Percentiles rank a stretch among this genome's conserved stretches.
Evolutionary conservation across 2,888 invertebrate genomes (phyloP).

Genomic region (Polymixis flavicincta): DNA sequence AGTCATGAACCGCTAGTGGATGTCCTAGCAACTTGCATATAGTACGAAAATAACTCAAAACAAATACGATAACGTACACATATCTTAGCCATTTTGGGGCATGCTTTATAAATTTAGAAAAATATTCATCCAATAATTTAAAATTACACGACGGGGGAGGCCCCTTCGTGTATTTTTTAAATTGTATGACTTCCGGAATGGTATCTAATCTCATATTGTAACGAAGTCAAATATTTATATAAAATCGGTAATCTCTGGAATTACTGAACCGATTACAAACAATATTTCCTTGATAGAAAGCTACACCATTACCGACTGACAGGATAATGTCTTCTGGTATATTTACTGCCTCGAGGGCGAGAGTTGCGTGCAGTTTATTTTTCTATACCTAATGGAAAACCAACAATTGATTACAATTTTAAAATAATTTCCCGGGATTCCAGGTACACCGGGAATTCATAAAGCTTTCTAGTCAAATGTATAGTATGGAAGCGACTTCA

Average conservation of each 20-base stretch:
- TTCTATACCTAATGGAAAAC: too few species aligned
- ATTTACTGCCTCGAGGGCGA: background rate
- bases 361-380: too few species aligned
- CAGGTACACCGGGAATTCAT: too few species aligned
- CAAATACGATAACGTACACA: too few species aligned
- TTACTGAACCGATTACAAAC: too few species aligned
- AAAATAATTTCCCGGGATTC: too few species aligned
- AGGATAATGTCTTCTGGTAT: background rate
- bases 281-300: background rate
- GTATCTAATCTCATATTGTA: background rate
- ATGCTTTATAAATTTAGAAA: background rate
- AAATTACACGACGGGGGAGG: background rate
- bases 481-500: too few species aligned
- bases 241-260: background rate
- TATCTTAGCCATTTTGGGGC: background rate
- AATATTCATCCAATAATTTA: background rate
- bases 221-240: background rate
- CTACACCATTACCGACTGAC: background rate
- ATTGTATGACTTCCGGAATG: background rate
- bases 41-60: background rate
- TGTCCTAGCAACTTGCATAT: background rate
- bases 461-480: too few species aligned
- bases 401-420: too few species aligned
- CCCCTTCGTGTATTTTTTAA: background rate
- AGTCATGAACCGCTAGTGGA: background rate